Conservation (phyloP, 2,797 vertebrate species). For the Tolypeutes matacus region DNA sequence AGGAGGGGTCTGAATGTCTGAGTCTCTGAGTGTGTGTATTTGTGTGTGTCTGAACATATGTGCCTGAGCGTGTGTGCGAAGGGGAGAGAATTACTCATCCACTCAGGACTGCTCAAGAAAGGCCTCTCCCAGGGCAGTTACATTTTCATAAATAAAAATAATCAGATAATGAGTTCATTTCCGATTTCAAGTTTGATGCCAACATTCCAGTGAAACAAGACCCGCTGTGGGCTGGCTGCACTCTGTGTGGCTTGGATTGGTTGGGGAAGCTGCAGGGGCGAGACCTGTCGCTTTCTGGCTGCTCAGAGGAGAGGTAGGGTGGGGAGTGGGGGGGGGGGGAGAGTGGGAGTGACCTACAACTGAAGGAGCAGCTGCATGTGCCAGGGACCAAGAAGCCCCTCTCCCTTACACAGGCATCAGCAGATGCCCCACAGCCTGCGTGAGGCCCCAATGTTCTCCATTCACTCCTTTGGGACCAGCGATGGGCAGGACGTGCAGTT, state of each 20-base stretch:
- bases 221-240: slow-evolving; percentile 82
- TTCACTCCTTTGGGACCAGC: neutral
- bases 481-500: neutral
- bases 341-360: neutral
- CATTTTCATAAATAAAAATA: slow-evolving; percentile 89
- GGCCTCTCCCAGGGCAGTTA: slow-evolving; percentile 86
- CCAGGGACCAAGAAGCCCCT: neutral
- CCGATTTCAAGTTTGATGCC: slow-evolving; percentile 88
- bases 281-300: slow-evolving; percentile 55
- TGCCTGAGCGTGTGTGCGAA: slow-evolving; percentile 40
- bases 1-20: neutral
- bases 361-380: neutral
- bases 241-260: slow-evolving; percentile 88
- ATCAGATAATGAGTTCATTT: slow-evolving; percentile 91
- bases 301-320: neutral
- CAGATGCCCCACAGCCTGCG: neutral
- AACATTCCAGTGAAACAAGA: slow-evolving; percentile 88
- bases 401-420: neutral
- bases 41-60: neutral
- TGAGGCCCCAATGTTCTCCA: neutral
- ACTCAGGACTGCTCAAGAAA: slow-evolving; percentile 83
- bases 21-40: neutral
- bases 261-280: slow-evolving; percentile 79
- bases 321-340: neutral
- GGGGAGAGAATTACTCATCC: slow-evolving; percentile 85